Percentiles rank a stretch among this genome's conserved stretches.
Evolutionary conservation across 2,113 vertebrate genomes (phyloP).

Genomic region (Perca schrenkii): DNA sequence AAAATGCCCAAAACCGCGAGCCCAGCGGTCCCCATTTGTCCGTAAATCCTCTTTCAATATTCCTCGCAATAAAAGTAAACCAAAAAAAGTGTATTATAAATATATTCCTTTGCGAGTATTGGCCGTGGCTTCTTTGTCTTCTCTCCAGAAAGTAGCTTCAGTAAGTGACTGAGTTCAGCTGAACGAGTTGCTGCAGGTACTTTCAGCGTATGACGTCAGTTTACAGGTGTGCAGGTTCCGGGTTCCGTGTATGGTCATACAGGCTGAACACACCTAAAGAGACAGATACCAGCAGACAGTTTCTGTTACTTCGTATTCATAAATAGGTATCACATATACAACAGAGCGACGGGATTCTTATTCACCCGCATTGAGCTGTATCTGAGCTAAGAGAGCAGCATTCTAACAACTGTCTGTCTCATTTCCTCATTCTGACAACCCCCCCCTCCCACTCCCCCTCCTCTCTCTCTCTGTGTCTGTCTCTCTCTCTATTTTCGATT

Average conservation of each 20-base stretch:
- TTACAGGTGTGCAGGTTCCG: constrained; percentile 75
- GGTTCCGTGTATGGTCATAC: constrained; percentile 73
- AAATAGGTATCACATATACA: background rate
- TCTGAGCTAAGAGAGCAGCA: background rate
- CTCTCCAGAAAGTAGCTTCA: constrained; percentile 4
- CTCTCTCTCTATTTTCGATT: background rate
- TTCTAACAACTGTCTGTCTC: constrained; percentile 20
- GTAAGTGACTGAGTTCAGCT: constrained; percentile 6
- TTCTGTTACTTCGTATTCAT: constrained; percentile 15
- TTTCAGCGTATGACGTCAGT: constrained; percentile 73
- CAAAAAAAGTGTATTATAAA: background rate
- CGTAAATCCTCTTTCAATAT: background rate
- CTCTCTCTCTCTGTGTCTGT: background rate
- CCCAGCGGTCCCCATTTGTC: constrained; percentile 63
- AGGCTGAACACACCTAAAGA: constrained; percentile 1
- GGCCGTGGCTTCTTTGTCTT: background rate
- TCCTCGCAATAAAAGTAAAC: background rate
- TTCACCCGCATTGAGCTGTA: background rate
- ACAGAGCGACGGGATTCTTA: background rate
- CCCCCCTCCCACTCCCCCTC: too few species aligned
- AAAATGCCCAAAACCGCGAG: constrained; percentile 58
- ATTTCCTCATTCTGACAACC: constrained; percentile 40
- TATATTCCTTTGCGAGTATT: constrained; percentile 22
- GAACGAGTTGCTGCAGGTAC: constrained; percentile 74
- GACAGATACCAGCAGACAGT: constrained; percentile 37